Base-by-base conservation (phyloP, 2,888 invertebrate genomes). In the Congeria kusceri region DNA sequence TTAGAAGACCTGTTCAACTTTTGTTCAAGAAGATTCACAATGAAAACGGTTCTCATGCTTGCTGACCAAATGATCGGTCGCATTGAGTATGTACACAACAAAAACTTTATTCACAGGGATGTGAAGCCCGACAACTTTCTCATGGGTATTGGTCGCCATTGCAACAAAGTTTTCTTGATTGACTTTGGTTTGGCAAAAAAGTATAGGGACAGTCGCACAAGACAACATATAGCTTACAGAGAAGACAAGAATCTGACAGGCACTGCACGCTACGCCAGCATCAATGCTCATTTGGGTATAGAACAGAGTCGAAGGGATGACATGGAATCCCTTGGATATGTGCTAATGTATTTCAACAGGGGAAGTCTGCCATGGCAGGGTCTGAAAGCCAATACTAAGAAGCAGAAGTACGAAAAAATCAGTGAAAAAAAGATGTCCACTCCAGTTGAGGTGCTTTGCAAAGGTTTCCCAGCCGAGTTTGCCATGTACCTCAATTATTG, bases 381-480 rank as follows among this genome's bases (percentile, higher is more conserved):
- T 32, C 95, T 99, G 89, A 98, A 95, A 94, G 99, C 99, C 49
- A 98, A 98, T 85, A 99, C 97, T 71, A 99, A 99, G 95, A 98
- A 98, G 94, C 99, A 99, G 94, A 99, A 99, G 94, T 99, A 99
- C 94, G 99, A 99, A 94, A 97, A 99, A 94, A 99, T 99, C 93
- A 98, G 98, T 93, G 99, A 99, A 94, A 99, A 99, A 95, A 99
- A 99, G 94, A 99, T 99, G 99, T 98, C 98, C 76, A 99, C 99
- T 39, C 98, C 99, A 13, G 98, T 99, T 86, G 99, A 99, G 95
- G 97, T 97, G 91, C 95, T 99, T 87, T 99, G 99, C 95, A 98
- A 99, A 97, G 98, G 99, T 89, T 99, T 97, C 94, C 99, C 99
- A 89, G 98, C 99, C 75, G 99, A 99, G 95, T 99, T 99, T 95